Evolutionary conservation across 2,113 vertebrate species (phyloP).

Genomic region (Hoplias malabaricus): DNA sequence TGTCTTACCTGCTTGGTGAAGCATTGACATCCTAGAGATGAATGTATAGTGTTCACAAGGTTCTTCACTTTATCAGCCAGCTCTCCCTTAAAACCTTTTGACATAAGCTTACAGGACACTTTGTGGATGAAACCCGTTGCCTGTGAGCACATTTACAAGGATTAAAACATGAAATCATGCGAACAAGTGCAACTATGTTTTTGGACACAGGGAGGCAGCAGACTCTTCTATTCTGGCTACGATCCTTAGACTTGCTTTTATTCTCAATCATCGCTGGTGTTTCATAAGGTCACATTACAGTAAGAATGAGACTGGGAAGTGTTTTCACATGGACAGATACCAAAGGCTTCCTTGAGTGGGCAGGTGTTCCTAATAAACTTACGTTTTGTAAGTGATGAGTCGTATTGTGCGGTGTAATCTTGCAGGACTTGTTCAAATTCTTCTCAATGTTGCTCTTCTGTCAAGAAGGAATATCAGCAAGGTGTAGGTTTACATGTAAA

Average conservation of each 20-base stretch:
- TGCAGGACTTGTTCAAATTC: conserved; percentile 11
- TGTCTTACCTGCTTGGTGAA: conserved; percentile 18
- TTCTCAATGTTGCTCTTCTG: conserved; percentile 20
- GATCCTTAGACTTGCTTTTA: background rate
- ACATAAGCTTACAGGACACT: conserved; percentile 32
- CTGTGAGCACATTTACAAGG: background rate
- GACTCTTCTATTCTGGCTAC: background rate
- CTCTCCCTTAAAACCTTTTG: too few relatives aligned
- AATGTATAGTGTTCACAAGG: conserved; percentile 18
- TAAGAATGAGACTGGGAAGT: too few relatives aligned
- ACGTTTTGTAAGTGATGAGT: background rate
- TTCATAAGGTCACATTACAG: background rate
- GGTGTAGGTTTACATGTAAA: background rate
- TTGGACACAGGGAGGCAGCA: conserved; percentile 31
- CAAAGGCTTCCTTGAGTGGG: background rate
- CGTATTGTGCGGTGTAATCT: background rate
- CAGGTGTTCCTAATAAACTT: background rate
- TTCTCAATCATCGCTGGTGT: background rate
- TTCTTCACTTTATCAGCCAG: background rate
- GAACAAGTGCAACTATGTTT: background rate
- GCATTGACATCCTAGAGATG: conserved; percentile 45
- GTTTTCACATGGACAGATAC: too few relatives aligned
- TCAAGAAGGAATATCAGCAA: background rate
- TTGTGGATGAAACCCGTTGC: conserved; percentile 18
- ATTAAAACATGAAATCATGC: background rate